A percentile compares a stretch with the other conserved stretches of the same genome.
phyloP scores from a whole-genome alignment of 2,888 invertebrate species.

The Orthosia incerta region DNA sequence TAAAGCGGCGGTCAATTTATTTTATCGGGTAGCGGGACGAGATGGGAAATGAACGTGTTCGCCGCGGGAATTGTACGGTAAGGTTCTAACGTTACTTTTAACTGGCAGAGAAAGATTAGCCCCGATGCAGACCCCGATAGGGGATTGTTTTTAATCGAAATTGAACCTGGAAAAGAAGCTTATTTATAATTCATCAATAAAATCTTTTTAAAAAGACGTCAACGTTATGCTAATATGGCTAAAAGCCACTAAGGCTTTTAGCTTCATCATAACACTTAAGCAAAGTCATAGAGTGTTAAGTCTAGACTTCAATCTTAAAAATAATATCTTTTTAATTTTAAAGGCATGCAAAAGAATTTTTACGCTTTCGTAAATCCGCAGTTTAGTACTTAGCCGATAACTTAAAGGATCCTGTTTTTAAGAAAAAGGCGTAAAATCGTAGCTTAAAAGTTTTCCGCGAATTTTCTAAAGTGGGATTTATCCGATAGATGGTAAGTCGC shows the following conservation, averaged over 20 bases:
- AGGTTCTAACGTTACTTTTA: constrained; percentile 57
- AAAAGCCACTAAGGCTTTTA: no score
- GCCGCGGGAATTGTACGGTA: constrained; percentile 56
- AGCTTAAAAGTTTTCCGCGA: constrained; percentile 40
- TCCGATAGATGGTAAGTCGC: constrained; percentile 52
- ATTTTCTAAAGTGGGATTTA: constrained; percentile 47
- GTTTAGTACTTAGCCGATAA: constrained; percentile 42
- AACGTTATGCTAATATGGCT: constrained; percentile 17
- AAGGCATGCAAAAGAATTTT: constrained; percentile 21
- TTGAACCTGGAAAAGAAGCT: constrained; percentile 41
- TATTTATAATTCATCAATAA: constrained; percentile 4
- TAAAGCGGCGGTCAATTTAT: constrained; percentile 67
- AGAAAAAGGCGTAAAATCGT: constrained; percentile 36
- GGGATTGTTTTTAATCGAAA: constrained; percentile 59
- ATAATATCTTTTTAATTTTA: constrained; percentile 33
- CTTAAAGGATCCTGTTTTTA: constrained; percentile 40
- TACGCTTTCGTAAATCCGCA: constrained; percentile 20
- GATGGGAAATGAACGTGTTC: constrained; percentile 62
- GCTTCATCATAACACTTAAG: not conserved
- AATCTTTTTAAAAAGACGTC: not conserved
- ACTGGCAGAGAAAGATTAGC: constrained; percentile 64
- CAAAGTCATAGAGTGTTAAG: constrained; percentile 5
- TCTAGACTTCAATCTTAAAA: constrained; percentile 17
- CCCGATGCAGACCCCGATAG: constrained; percentile 41
- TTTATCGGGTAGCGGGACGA: constrained; percentile 60